phyloP scores from a whole-genome alignment of 2,113 vertebrate genomes.

The Anguilla rostrata region DNA sequence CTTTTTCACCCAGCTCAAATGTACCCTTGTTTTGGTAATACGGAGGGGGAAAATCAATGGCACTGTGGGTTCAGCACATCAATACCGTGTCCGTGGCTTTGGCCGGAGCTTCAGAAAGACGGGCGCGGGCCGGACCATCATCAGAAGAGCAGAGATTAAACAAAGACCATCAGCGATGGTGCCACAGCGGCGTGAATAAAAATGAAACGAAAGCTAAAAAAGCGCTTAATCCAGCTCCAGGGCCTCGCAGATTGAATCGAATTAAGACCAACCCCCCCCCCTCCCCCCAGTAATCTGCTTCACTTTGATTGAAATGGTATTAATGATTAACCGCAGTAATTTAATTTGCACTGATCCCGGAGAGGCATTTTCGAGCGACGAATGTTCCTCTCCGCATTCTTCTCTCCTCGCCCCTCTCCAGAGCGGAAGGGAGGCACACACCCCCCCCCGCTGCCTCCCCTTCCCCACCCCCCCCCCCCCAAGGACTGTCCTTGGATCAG shows the following conservation, averaged over 20 bases:
- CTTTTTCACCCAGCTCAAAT: no score
- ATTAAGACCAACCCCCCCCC: neutral
- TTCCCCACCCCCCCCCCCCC: no score
- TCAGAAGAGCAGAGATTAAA: neutral
- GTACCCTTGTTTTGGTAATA: no score
- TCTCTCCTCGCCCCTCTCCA: neutral
- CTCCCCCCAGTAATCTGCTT: slow-evolving; percentile 1
- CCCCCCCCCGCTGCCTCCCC: neutral
- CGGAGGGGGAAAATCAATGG: no score
- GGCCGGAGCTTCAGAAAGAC: no score
- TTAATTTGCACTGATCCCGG: slow-evolving; percentile 9
- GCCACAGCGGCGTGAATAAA: neutral
- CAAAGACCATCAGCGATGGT: neutral
- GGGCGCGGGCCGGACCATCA: neutral
- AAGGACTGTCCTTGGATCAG: neutral
- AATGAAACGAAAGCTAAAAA: slow-evolving; percentile 2
- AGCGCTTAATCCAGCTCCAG: neutral
- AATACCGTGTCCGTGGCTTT: no score
- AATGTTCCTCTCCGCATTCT: neutral
- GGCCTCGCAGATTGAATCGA: slow-evolving; percentile 6
- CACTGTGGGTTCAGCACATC: no score
- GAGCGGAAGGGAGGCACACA: no score
- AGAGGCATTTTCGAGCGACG: neutral
- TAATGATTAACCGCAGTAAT: slow-evolving; percentile 17
- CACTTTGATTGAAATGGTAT: slow-evolving; percentile 21